These are phyloP conservation scores for Limnephilus auricula DNA, from an alignment of 2,888 invertebrate genomes.

Conservation along the genomic window DNA sequence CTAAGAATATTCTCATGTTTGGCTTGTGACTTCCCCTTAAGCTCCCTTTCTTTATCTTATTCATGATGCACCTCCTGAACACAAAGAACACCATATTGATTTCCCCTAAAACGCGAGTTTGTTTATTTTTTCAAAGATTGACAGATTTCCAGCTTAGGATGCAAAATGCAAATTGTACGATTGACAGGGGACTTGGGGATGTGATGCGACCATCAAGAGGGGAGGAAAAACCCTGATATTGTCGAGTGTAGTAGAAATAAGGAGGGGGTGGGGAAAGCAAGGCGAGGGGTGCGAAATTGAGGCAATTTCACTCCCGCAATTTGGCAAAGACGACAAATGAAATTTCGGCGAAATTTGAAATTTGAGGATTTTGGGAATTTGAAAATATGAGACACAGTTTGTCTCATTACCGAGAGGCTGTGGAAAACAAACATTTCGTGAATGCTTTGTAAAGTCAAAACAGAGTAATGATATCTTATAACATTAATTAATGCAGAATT, in stretches of 20 bases:
- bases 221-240: not conserved
- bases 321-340: conserved; percentile 2
- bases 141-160: conserved; percentile 40
- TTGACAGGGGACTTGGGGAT: conserved; percentile 47
- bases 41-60: not conserved
- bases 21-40: not conserved
- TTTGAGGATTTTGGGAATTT: not conserved
- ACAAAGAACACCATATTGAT: not conserved
- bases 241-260: not conserved
- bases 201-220: not conserved
- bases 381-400: conserved; percentile 2
- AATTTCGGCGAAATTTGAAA: conserved; percentile 2
- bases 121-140: conserved; percentile 11
- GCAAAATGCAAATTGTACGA: conserved; percentile 56
- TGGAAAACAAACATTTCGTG: not conserved
- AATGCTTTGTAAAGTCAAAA: not conserved
- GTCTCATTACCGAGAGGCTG: not conserved
- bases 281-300: not conserved
- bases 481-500: not conserved
- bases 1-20: too few relatives aligned
- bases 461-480: not conserved
- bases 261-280: not conserved
- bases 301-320: conserved; percentile 2
- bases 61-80: not conserved
- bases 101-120: not conserved